Evolutionary conservation across 2,113 vertebrate genomes (phyloP).

Genomic region (Barbus barbus): DNA sequence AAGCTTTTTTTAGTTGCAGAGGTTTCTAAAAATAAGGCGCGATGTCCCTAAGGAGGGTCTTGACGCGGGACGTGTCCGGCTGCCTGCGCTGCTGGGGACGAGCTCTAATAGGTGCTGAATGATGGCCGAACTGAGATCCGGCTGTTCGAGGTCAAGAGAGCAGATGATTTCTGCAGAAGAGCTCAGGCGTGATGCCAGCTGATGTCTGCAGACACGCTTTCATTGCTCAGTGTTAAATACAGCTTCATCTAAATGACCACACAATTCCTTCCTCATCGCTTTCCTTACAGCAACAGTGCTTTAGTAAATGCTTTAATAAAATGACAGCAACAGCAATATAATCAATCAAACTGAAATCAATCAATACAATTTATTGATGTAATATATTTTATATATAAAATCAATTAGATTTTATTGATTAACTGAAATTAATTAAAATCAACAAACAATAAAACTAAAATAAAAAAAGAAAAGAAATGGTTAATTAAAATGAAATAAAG

Average conservation of each 20-base stretch:
- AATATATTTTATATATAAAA: no score
- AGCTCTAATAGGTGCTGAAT: conserved; percentile 29
- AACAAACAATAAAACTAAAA: no score
- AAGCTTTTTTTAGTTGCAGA: background rate
- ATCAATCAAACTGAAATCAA: no score
- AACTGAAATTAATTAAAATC: no score
- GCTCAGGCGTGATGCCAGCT: conserved; percentile 22
- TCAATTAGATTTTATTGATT: no score
- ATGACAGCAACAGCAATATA: background rate
- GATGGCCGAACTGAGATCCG: background rate
- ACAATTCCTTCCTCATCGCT: background rate
- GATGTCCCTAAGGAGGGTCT: conserved; percentile 9
- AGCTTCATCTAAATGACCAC: background rate
- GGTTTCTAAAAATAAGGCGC: conserved; percentile 1
- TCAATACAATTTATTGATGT: no score
- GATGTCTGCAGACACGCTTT: background rate
- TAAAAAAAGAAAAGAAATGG: no score
- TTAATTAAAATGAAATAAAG: no score
- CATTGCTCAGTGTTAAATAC: background rate
- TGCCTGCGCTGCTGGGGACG: background rate
- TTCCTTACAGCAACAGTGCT: background rate
- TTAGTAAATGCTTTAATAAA: background rate
- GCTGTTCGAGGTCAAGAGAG: background rate
- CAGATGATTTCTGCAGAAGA: conserved; percentile 29
- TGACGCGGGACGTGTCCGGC: background rate